Evolutionary conservation across 2,888 invertebrate genomes (phyloP), one percentile per base, ranked within the genome.

Genomic region (Pammene fasciana): DNA sequence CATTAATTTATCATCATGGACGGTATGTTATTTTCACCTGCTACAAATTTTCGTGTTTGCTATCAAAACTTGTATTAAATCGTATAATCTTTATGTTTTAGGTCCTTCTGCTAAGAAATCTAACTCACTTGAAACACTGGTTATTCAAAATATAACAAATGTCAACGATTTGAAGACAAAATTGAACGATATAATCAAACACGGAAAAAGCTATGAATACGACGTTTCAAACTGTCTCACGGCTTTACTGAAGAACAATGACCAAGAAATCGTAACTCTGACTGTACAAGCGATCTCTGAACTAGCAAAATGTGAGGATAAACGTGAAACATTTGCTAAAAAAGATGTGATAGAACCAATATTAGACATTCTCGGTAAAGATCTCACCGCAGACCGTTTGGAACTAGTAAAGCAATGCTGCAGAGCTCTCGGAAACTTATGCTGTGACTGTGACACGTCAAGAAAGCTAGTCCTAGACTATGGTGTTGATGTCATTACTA

Each of bases 401-500:
- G 94, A 95, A 73, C 83, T 95, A 64, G 88, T 95, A 9, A 95
- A 95, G 75, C 97, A 98, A 82, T 94, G 95, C 50, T 96, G 96
- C 76, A 94, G 98, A 78, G 97, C 97, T 4, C 90, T 98, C 26
- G 98, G 97, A 46, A 98, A 98, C 86, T 95, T 98, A 80, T 97
- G 97, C 84, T 98, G 96, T 84, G 96, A 97, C 82, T 97, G 97
- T 89, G 96, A 97, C 90, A 92, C 93, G 78, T 94, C 94, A 16
- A 92, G 95, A 73, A 93, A 93, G 71, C 83, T 93, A 65, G 91
- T 95, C 46, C 78, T 88, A 1, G 81, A 86, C 13, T 76, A 75
- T 56, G 95, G 95, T 1, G 88, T 95, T 71, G 79, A 84, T 59
- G 84, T 86, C 54, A 81, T 94, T 8, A 79, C 89, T 68, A 86